A percentile compares a stretch with the other conserved stretches of the same genome.
These are phyloP conservation scores for Eustalomyia histrio DNA, from an alignment of 2,888 invertebrate species.

Conservation along the genomic window DNA sequence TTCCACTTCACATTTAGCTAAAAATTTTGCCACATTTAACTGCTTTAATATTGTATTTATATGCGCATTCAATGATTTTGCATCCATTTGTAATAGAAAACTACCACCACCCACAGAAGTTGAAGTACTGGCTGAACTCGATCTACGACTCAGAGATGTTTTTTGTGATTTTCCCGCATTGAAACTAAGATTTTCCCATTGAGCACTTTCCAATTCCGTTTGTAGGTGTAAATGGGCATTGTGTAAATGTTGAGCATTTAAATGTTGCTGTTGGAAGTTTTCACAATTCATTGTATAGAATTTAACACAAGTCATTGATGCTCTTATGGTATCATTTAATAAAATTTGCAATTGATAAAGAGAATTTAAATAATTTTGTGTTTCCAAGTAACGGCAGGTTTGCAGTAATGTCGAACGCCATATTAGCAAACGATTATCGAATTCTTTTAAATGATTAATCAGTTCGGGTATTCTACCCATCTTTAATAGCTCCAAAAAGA, in stretches of 20 bases:
- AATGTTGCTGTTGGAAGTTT: conserved; percentile 81
- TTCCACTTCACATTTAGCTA: conserved; percentile 83
- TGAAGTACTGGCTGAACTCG: conserved; percentile 66
- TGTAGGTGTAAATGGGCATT: conserved; percentile 85
- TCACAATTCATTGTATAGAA: conserved; percentile 85
- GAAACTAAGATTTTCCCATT: conserved; percentile 81
- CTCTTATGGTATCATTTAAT: conserved; percentile 87
- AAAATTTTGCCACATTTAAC: conserved; percentile 87
- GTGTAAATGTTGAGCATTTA: conserved; percentile 81
- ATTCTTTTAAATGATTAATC: conserved; percentile 83
- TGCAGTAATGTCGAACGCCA: conserved; percentile 87
- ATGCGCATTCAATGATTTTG: conserved; percentile 86
- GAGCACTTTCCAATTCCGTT: conserved; percentile 82
- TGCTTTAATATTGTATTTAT: conserved; percentile 90
- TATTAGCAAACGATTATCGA: conserved; percentile 84
- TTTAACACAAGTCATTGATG: conserved; percentile 89
- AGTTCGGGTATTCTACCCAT: conserved; percentile 83
- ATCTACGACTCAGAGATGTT: conserved; percentile 64
- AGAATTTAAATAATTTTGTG: conserved; percentile 84
- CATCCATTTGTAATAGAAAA: conserved; percentile 86
- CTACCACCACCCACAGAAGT: conserved; percentile 61
- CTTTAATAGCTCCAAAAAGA: conserved; percentile 85
- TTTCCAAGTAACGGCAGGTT: conserved; percentile 86
- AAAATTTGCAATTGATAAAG: conserved; percentile 87
- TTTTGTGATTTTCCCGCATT: conserved; percentile 62